phyloP scores from a whole-genome alignment of 1,140 invertebrate genomes.

The Zaprionus africanus region DNA sequence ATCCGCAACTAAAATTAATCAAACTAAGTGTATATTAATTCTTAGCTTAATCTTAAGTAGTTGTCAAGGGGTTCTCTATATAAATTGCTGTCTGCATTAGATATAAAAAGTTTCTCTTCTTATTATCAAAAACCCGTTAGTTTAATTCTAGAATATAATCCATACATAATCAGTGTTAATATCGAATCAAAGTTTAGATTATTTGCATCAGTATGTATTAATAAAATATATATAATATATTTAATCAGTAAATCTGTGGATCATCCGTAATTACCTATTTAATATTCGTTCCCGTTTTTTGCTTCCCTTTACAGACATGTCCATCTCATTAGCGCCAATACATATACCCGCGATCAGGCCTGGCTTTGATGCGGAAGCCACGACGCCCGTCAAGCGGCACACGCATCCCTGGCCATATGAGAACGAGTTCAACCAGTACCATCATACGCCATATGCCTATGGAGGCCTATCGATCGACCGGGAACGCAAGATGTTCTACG shows the following conservation, averaged over 20 bases:
- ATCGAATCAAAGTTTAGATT: neutral
- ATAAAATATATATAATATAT: neutral
- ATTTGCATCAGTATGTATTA: neutral
- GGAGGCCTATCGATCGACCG: constrained; percentile 67
- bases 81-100: neutral
- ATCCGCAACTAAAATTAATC: neutral
- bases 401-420: constrained; percentile 82
- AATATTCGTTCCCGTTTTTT: neutral
- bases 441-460: constrained; percentile 66
- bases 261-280: neutral
- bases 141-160: neutral
- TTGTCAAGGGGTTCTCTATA: neutral
- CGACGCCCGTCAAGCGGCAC: constrained; percentile 81
- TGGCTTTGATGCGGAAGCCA: constrained; percentile 80
- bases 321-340: constrained; percentile 82
- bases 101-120: neutral
- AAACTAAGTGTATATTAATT: neutral
- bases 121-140: neutral
- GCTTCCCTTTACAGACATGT: constrained; percentile 69
- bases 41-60: neutral
- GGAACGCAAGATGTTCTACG: constrained; percentile 82
- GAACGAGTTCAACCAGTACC: constrained; percentile 81
- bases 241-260: neutral
- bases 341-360: constrained; percentile 84
- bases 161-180: too few species aligned